phyloP scores from a whole-genome alignment of 53 echinoderm and acorn worm species.

The Antedon mediterranea region DNA sequence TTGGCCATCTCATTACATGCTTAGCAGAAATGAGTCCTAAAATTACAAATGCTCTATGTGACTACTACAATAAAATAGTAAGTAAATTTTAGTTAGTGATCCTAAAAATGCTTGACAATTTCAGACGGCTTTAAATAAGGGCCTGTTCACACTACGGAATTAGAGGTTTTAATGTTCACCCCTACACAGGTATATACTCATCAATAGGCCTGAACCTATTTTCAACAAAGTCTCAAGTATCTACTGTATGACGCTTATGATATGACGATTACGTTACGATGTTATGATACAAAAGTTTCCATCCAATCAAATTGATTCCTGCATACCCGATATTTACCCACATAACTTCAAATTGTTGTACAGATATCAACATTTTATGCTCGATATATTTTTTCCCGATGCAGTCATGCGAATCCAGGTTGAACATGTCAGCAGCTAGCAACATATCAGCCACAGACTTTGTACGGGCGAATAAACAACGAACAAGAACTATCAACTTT shows the following conservation, averaged over 20 bases:
- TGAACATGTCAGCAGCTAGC: background rate
- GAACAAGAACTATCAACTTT: constrained; percentile 62
- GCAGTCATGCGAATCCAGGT: background rate
- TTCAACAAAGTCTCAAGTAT: too few relatives aligned
- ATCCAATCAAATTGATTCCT: too few relatives aligned
- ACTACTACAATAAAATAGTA: constrained; percentile 46
- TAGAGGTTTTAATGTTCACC: constrained; percentile 36
- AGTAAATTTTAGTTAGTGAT: background rate
- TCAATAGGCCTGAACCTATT: too few relatives aligned
- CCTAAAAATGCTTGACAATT: constrained; percentile 13
- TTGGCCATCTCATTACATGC: constrained; percentile 47
- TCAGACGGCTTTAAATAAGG: constrained; percentile 19
- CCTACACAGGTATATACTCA: constrained; percentile 48
- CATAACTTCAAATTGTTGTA: too few relatives aligned
- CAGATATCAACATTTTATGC: too few relatives aligned
- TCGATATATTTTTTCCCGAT: too few relatives aligned
- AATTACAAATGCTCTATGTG: constrained; percentile 30
- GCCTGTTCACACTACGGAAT: too few relatives aligned
- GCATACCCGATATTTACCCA: too few relatives aligned
- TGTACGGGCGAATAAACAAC: constrained; percentile 73
- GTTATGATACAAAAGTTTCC: too few relatives aligned
- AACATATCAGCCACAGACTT: constrained; percentile 26
- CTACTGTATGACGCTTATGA: too few relatives aligned
- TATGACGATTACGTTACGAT: too few relatives aligned
- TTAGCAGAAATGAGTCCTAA: constrained; percentile 42